A percentile compares a stretch with the other conserved stretches of the same genome.
Evolutionary conservation across 2,113 vertebrate genomes (phyloP).

Genomic region (Tyto alba): DNA sequence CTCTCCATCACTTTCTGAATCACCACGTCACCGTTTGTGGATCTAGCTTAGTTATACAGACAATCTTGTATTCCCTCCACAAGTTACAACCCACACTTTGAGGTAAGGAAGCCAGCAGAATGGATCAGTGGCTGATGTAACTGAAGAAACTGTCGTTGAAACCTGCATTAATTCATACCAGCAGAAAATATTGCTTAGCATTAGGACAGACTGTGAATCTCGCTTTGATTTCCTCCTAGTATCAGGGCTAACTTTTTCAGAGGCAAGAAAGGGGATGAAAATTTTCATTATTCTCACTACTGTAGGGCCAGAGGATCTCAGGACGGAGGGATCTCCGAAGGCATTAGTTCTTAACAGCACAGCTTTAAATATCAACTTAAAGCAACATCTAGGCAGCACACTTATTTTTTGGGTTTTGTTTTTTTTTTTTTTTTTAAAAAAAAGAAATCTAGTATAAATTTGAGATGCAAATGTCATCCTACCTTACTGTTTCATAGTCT

Average conservation of each 20-base stretch:
- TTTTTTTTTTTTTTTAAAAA: too few species aligned
- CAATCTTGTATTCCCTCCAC: background rate
- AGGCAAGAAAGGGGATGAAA: background rate
- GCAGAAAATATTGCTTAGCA: background rate
- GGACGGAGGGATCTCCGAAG: background rate
- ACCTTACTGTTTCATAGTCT: background rate
- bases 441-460: background rate
- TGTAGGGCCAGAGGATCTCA: background rate
- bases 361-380: background rate
- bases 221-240: background rate
- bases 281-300: background rate
- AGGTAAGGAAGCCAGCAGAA: background rate
- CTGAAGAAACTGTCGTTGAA: background rate
- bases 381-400: background rate
- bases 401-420: accelerated
- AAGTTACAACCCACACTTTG: background rate
- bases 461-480: background rate
- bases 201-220: background rate
- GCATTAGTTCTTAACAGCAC: background rate
- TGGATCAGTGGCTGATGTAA: background rate
- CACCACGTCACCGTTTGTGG: background rate
- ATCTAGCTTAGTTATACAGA: background rate
- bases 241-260: background rate
- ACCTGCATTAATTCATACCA: background rate
- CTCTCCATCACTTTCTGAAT: conserved; percentile 32